Percentiles rank a stretch among this genome's conserved stretches.
Conservation (phyloP, 2,888 invertebrate genomes). For the Tetramorium bicarinatum region DNA sequence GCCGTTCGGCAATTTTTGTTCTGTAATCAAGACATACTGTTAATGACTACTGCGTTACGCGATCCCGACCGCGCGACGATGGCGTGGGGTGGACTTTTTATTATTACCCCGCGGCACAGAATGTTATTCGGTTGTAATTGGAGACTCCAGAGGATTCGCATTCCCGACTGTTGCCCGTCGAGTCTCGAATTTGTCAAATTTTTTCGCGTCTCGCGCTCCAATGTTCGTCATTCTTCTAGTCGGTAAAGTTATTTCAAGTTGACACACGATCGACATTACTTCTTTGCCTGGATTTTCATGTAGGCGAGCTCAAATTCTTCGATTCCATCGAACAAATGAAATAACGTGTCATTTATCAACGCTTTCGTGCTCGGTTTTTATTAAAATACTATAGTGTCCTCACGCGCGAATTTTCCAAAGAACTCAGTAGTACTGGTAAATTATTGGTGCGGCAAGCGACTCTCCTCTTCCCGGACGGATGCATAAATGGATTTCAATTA, state of each 20-base stretch:
- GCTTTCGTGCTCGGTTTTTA: neutral
- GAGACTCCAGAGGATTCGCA: neutral
- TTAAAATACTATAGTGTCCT: neutral
- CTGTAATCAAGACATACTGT: conserved; percentile 40
- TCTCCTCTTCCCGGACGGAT: conserved; percentile 9
- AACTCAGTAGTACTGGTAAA: conserved; percentile 23
- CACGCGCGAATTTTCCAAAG: conserved; percentile 20
- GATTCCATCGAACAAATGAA: neutral
- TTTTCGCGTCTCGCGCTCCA: neutral
- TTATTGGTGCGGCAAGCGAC: conserved; percentile 18
- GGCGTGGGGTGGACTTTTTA: conserved; percentile 1
- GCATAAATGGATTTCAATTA: conserved; percentile 58
- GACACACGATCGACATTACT: neutral
- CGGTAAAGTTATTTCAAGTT: neutral
- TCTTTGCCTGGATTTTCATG: neutral
- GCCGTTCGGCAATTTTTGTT: conserved; percentile 29
- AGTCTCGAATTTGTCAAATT: conserved; percentile 18
- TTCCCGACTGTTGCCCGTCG: neutral
- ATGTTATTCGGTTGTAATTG: conserved; percentile 44
- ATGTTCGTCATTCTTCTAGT: neutral
- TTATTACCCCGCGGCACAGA: neutral
- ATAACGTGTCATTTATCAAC: neutral
- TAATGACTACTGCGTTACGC: conserved; percentile 43
- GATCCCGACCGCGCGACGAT: conserved; percentile 4
- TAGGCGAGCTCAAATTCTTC: neutral